Percentiles rank a stretch among this genome's conserved stretches.
Conservation (phyloP, 2,888 invertebrate species). For the Melieria picta region DNA sequence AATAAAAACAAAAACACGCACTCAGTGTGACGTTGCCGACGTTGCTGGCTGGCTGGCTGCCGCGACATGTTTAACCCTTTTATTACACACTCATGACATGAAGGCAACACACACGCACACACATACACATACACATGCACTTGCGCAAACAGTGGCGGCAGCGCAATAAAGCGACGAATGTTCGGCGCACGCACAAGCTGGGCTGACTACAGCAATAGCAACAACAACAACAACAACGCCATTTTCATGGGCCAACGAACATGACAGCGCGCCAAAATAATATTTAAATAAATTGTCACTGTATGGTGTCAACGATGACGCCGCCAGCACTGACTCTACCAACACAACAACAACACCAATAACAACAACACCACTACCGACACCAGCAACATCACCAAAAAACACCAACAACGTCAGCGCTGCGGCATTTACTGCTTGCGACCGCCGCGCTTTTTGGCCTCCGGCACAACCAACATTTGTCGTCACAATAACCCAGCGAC, state of each 20-base stretch:
- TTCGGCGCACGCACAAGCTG: neutral
- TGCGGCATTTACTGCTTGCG: neutral
- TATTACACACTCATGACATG: neutral
- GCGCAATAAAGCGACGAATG: neutral
- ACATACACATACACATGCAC: neutral
- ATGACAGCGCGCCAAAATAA: slow-evolving; percentile 29
- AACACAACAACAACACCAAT: too few species aligned
- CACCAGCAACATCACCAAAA: too few species aligned
- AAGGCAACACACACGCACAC: neutral
- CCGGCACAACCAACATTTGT: neutral
- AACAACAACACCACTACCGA: too few species aligned
- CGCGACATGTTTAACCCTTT: too few species aligned
- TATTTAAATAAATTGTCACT: slow-evolving; percentile 31
- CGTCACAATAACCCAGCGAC: slow-evolving; percentile 1
- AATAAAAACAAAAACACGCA: neutral
- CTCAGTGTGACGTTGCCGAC: neutral
- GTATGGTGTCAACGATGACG: neutral
- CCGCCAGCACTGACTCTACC: neutral
- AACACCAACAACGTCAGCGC: neutral
- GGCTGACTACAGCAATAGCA: neutral
- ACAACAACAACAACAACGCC: too few species aligned
- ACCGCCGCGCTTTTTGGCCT: neutral
- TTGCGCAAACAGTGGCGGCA: neutral
- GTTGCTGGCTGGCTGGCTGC: neutral
- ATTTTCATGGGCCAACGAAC: slow-evolving; percentile 7